Conservation (phyloP, 2,797 vertebrate genomes). For the Podarcis siculus region DNA sequence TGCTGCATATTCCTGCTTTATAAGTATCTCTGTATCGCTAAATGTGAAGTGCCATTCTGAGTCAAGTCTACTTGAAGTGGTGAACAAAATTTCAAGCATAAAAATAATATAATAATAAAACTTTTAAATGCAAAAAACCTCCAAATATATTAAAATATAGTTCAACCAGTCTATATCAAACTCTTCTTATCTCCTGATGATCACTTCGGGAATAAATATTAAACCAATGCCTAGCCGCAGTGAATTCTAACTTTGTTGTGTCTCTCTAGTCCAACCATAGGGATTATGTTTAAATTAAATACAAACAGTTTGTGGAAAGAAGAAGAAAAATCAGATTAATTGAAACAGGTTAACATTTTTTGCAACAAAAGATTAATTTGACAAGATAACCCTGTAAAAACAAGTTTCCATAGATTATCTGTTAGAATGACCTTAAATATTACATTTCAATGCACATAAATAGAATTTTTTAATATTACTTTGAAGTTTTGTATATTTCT, state of each 20-base stretch:
- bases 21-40: neutral
- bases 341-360: slow-evolving; percentile 60
- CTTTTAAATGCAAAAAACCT: too few relatives aligned
- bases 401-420: slow-evolving; percentile 51
- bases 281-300: slow-evolving; percentile 45
- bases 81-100: too few relatives aligned
- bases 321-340: slow-evolving; percentile 43
- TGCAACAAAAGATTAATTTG: slow-evolving; percentile 43
- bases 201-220: neutral
- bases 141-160: too few relatives aligned
- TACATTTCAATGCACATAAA: slow-evolving; percentile 58
- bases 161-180: too few relatives aligned
- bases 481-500: slow-evolving; percentile 73
- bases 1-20: too few relatives aligned
- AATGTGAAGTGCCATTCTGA: neutral
- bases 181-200: neutral
- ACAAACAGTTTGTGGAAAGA: slow-evolving; percentile 47
- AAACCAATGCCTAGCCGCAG: neutral
- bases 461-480: slow-evolving; percentile 68
- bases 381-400: slow-evolving; percentile 44
- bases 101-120: too few relatives aligned
- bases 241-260: neutral
- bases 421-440: slow-evolving; percentile 57
- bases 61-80: neutral
- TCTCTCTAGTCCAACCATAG: slow-evolving; percentile 14